Conservation (phyloP, 64 coral and sea anemone species). For the Montipora sp. region DNA sequence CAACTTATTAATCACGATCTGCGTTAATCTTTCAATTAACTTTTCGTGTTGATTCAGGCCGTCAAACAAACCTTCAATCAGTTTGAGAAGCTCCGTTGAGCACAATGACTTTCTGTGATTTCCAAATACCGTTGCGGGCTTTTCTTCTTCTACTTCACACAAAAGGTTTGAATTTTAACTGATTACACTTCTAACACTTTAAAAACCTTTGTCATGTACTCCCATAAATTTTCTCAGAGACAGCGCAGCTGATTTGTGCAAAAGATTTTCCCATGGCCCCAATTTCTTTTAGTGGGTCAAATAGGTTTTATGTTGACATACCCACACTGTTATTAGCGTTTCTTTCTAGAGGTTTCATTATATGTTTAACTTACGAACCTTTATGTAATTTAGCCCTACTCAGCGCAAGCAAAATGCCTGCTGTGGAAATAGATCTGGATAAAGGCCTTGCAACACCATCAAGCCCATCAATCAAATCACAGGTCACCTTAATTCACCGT, state of each 20-base stretch:
- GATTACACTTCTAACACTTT: conserved; percentile 18
- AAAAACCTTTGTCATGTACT: background rate
- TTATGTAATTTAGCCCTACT: background rate
- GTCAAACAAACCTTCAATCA: background rate
- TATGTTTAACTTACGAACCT: background rate
- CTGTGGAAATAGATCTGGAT: conserved; percentile 15
- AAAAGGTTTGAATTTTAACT: conserved; percentile 42
- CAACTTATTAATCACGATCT: conserved; percentile 33
- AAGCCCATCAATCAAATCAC: background rate
- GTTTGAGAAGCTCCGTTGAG: background rate
- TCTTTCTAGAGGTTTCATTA: background rate
- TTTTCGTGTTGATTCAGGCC: conserved; percentile 6
- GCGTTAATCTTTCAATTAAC: conserved; percentile 45
- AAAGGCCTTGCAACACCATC: conserved; percentile 19
- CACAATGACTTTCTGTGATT: conserved; percentile 21
- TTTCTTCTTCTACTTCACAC: conserved; percentile 5
- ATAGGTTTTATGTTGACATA: too few relatives aligned
- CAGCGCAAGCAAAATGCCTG: conserved; percentile 5
- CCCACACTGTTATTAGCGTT: too few relatives aligned
- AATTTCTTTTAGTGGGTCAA: too few relatives aligned
- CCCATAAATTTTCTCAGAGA: background rate
- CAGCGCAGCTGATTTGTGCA: background rate
- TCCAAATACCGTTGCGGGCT: background rate
- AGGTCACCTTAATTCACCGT: background rate
- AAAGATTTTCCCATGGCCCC: background rate